Evolutionary conservation across 92 coral and sea anemone species (phyloP).

Genomic region (Porites lobata): DNA sequence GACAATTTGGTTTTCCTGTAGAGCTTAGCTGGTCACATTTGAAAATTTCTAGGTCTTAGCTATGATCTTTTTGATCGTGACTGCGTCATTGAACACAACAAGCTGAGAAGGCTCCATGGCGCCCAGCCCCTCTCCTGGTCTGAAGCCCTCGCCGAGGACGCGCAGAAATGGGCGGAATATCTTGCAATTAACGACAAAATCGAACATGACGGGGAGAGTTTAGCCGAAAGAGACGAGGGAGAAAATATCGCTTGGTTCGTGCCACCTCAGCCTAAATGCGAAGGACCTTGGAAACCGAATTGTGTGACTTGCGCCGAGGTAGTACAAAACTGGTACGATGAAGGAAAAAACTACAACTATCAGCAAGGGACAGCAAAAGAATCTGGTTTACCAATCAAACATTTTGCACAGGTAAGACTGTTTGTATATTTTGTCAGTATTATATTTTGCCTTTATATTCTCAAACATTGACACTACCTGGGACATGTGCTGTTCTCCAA

Average conservation of each 20-base stretch:
- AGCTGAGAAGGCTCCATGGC: slow-evolving; percentile 79
- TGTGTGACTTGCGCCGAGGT: slow-evolving; percentile 84
- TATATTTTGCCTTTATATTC: too few species aligned
- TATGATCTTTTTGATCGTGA: slow-evolving; percentile 76
- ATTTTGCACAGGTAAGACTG: slow-evolving; percentile 86
- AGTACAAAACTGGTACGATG: slow-evolving; percentile 89
- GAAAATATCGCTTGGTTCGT: slow-evolving; percentile 91
- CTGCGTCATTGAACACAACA: slow-evolving; percentile 87
- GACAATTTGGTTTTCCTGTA: too few species aligned
- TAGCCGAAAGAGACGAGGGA: slow-evolving; percentile 74
- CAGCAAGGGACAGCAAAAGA: slow-evolving; percentile 63
- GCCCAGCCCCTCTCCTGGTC: slow-evolving; percentile 88
- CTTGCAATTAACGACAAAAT: slow-evolving; percentile 79
- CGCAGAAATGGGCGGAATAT: slow-evolving; percentile 91
- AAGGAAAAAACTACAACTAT: slow-evolving; percentile 76
- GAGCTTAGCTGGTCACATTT: too few species aligned
- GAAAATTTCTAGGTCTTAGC: slow-evolving; percentile 1
- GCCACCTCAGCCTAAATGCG: slow-evolving; percentile 86
- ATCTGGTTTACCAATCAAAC: slow-evolving; percentile 67
- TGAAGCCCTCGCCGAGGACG: slow-evolving; percentile 77
- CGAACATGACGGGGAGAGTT: slow-evolving; percentile 73
- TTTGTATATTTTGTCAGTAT: not conserved
- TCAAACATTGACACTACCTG: too few species aligned
- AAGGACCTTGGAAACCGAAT: slow-evolving; percentile 55
- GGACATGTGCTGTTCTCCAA: too few species aligned